phyloP scores from a whole-genome alignment of 2,888 invertebrate species.

The Thymelicus sylvestris region DNA sequence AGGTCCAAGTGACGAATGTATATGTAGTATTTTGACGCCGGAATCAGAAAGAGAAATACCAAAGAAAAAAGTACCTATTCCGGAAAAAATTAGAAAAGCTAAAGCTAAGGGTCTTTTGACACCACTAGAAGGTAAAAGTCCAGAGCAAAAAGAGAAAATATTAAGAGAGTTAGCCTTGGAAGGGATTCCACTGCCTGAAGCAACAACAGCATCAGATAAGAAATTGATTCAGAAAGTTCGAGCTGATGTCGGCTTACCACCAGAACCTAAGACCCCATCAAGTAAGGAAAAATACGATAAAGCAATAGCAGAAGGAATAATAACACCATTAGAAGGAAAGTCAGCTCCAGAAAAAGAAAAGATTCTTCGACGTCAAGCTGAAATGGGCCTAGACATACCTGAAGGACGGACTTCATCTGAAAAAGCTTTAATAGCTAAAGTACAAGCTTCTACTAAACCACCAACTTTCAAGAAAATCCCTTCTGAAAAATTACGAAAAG shows the following conservation, averaged over 20 bases:
- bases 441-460: slow-evolving; percentile 29
- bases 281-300: slow-evolving; percentile 42
- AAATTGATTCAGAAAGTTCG: slow-evolving; percentile 40
- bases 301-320: slow-evolving; percentile 45
- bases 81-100: slow-evolving; percentile 35
- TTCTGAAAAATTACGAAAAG: slow-evolving; percentile 30
- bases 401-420: slow-evolving; percentile 43
- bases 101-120: slow-evolving; percentile 43
- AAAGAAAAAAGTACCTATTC: slow-evolving; percentile 28
- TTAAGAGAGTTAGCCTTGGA: slow-evolving; percentile 37
- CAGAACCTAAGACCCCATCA: slow-evolving; percentile 40
- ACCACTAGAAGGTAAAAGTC: slow-evolving; percentile 42
- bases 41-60: slow-evolving; percentile 34
- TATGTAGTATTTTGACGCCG: slow-evolving; percentile 50
- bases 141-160: slow-evolving; percentile 49
- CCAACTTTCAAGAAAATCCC: slow-evolving; percentile 8
- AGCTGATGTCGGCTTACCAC: slow-evolving; percentile 42
- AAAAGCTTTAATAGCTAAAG: slow-evolving; percentile 47
- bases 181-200: slow-evolving; percentile 39
- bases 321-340: slow-evolving; percentile 47
- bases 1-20: slow-evolving; percentile 56
- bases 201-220: slow-evolving; percentile 39
- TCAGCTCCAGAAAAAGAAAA: slow-evolving; percentile 45
- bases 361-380: slow-evolving; percentile 39
- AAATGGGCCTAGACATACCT: slow-evolving; percentile 39